These are phyloP conservation scores for Burhinus bistriatus DNA, from an alignment of 2,113 vertebrate species.

Conservation along the genomic window DNA sequence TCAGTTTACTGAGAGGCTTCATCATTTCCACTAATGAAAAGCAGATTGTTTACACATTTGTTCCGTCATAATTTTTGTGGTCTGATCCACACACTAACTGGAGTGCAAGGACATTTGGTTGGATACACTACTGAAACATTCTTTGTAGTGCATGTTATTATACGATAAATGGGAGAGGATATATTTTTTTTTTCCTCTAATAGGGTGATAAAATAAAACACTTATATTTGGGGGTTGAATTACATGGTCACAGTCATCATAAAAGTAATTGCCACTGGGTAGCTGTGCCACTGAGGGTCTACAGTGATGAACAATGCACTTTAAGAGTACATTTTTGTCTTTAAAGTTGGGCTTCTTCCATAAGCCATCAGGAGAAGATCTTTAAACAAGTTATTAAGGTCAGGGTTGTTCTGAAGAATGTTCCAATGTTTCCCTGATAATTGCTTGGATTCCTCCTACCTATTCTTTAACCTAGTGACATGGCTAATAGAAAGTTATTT, in stretches of 20 bases:
- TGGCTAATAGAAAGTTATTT: slow-evolving; percentile 61
- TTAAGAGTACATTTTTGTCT: slow-evolving; percentile 59
- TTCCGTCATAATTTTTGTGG: slow-evolving; percentile 52
- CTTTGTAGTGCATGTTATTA: slow-evolving; percentile 37
- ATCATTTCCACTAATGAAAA: slow-evolving; percentile 50
- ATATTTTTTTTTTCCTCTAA: slow-evolving; percentile 28
- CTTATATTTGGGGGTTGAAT: slow-evolving; percentile 60
- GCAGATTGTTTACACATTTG: neutral
- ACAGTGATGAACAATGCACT: slow-evolving; percentile 40
- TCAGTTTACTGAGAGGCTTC: neutral
- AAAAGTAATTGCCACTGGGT: slow-evolving; percentile 65
- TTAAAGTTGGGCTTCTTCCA: slow-evolving; percentile 58
- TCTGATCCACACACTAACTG: neutral
- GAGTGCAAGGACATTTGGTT: slow-evolving; percentile 57
- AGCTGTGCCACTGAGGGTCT: slow-evolving; percentile 10
- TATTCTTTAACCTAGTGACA: slow-evolving; percentile 56
- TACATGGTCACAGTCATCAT: slow-evolving; percentile 43
- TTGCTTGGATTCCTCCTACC: slow-evolving; percentile 28
- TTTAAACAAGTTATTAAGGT: slow-evolving; percentile 59
- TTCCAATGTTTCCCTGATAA: slow-evolving; percentile 45
- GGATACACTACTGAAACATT: neutral
- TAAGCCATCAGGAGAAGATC: slow-evolving; percentile 38
- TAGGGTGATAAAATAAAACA: slow-evolving; percentile 66
- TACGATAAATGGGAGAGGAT: slow-evolving; percentile 56
- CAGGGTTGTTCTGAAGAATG: slow-evolving; percentile 60